Evolutionary conservation across 2,888 invertebrate species (phyloP).

Genomic region (Tipula confusa): DNA sequence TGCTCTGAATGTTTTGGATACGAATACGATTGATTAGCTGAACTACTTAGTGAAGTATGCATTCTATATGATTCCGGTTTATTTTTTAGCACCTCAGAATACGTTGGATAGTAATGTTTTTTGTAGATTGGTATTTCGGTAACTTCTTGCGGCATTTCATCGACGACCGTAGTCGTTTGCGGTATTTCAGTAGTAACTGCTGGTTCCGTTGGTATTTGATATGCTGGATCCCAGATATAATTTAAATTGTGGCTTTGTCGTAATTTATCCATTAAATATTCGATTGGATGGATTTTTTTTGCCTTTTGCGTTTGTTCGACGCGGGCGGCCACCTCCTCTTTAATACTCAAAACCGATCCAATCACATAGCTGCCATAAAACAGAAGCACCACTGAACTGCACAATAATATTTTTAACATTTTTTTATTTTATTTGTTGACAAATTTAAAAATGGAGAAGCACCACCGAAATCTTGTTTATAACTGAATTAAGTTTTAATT

Average conservation of each 20-base stretch:
- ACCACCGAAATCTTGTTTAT: neutral
- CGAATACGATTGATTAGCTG: neutral
- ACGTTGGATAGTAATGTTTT: neutral
- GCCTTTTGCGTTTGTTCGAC: neutral
- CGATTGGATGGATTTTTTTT: neutral
- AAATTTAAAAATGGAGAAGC: neutral
- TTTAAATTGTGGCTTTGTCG: neutral
- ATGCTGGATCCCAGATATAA: neutral
- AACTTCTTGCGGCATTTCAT: neutral
- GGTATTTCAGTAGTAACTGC: neutral
- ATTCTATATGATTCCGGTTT: too few relatives aligned
- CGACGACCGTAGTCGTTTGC: too few relatives aligned
- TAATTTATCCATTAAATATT: neutral
- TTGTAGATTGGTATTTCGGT: too few relatives aligned
- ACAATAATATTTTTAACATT: neutral
- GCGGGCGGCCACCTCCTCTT: neutral
- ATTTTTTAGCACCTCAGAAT: neutral
- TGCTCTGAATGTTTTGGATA: neutral
- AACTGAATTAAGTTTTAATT: constrained; percentile 8
- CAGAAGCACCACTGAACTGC: neutral
- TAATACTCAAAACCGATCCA: neutral
- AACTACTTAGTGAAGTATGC: too few relatives aligned
- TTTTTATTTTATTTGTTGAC: neutral
- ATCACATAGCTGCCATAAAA: neutral
- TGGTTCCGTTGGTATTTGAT: neutral